A percentile compares a stretch with the other conserved stretches of the same genome.
These are phyloP conservation scores for Tympanuchus pallidicinctus DNA, from an alignment of 2,113 vertebrate species.

Conservation along the genomic window DNA sequence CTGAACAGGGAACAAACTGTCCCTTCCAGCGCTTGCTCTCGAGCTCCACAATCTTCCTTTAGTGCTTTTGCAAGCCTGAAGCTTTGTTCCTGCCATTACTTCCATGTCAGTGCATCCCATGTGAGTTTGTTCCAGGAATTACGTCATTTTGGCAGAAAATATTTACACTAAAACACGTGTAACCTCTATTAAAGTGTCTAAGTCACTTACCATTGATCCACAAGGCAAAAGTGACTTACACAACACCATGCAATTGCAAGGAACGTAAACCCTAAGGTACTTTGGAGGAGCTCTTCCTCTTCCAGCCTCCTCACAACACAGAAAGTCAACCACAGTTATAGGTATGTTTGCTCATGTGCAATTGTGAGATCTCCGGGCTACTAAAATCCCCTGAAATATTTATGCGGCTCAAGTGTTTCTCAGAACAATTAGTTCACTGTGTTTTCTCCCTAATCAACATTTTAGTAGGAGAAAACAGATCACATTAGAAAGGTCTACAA, in stretches of 20 bases:
- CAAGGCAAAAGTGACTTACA: neutral
- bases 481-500: slow-evolving; percentile 7
- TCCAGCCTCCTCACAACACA: neutral
- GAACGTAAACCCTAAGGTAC: slow-evolving; percentile 2
- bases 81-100: neutral
- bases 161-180: neutral
- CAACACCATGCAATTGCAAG: neutral
- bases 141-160: slow-evolving; percentile 22
- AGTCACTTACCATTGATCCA: neutral
- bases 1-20: neutral
- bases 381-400: slow-evolving; percentile 55
- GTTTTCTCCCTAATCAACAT: slow-evolving; percentile 24
- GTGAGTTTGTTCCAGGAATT: neutral
- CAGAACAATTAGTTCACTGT: slow-evolving; percentile 40
- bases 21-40: neutral
- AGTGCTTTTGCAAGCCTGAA: neutral
- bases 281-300: neutral
- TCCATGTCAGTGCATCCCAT: neutral
- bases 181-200: neutral
- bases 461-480: neutral
- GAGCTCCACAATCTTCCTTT: neutral
- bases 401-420: slow-evolving; percentile 16
- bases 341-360: slow-evolving; percentile 24
- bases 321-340: neutral
- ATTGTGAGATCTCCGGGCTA: slow-evolving; percentile 25